Conservation (phyloP, 2,113 vertebrate species). For the Hippolais icterina region DNA sequence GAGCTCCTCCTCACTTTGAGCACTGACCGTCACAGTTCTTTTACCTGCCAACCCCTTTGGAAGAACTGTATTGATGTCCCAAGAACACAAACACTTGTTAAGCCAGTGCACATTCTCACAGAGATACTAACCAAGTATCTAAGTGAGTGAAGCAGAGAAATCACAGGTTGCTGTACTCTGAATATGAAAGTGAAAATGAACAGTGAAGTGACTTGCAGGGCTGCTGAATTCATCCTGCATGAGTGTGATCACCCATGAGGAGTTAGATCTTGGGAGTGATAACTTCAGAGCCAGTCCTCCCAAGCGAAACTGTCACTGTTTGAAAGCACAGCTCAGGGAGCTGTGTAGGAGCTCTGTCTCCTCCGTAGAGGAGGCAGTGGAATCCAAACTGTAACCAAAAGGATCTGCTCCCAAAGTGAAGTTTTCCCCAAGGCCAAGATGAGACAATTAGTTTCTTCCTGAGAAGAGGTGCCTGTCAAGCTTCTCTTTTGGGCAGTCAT, state of each 20-base stretch:
- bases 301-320: not conserved
- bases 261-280: slow-evolving; percentile 31
- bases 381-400: not conserved
- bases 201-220: slow-evolving; percentile 48
- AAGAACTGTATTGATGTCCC: slow-evolving; percentile 46
- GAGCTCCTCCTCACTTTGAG: slow-evolving; percentile 47
- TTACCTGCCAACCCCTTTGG: slow-evolving; percentile 43
- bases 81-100: slow-evolving; percentile 71
- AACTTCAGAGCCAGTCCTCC: slow-evolving; percentile 20
- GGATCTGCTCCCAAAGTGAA: not conserved
- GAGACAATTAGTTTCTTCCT: not conserved
- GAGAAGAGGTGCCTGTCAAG: not conserved
- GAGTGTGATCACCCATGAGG: slow-evolving; percentile 56
- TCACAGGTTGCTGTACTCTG: not conserved
- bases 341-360: not conserved
- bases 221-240: slow-evolving; percentile 45
- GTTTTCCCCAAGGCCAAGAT: not conserved
- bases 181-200: slow-evolving; percentile 53
- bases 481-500: not conserved
- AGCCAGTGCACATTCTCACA: slow-evolving; percentile 56
- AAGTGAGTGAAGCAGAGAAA: slow-evolving; percentile 30
- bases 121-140: slow-evolving; percentile 31
- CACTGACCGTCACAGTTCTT: slow-evolving; percentile 46
- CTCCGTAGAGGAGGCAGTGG: not conserved
- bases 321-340: not conserved